Percentiles rank a stretch among this genome's conserved stretches.
phyloP scores from a whole-genome alignment of 1,140 invertebrate genomes.

The Tribolium castaneum region DNA sequence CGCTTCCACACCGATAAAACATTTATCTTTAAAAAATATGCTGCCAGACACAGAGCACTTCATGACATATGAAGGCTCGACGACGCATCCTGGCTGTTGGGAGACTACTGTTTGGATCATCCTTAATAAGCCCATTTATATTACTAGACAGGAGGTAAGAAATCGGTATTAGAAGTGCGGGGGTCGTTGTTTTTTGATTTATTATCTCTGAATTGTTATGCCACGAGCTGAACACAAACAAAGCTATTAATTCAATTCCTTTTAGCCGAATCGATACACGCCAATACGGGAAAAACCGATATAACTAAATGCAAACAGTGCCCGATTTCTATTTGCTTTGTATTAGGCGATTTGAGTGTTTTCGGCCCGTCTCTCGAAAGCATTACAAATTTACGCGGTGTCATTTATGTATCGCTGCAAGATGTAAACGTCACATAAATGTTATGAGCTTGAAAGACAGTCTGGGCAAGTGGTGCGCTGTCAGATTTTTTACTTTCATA shows the following conservation, averaged over 20 bases:
- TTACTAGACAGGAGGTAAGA: slow-evolving; percentile 87
- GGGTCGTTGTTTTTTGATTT: slow-evolving; percentile 25
- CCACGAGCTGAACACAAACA: slow-evolving; percentile 17
- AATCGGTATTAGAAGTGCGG: slow-evolving; percentile 12
- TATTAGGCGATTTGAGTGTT: slow-evolving; percentile 24
- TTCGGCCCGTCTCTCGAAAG: slow-evolving; percentile 5
- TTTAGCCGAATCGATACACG: slow-evolving; percentile 10
- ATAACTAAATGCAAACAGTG: slow-evolving; percentile 25
- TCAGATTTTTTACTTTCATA: slow-evolving; percentile 16
- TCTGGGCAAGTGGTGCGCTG: slow-evolving; percentile 9
- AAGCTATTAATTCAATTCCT: slow-evolving; percentile 36
- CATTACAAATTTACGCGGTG: slow-evolving; percentile 31
- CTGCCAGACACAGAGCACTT: slow-evolving; percentile 90
- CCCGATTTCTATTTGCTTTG: slow-evolving; percentile 12
- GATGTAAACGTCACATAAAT: slow-evolving; percentile 34
- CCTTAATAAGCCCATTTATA: slow-evolving; percentile 96
- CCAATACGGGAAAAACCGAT: background rate
- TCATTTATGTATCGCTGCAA: slow-evolving; percentile 31
- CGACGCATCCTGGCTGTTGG: slow-evolving; percentile 94
- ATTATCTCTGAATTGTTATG: slow-evolving; percentile 27
- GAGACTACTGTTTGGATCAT: slow-evolving; percentile 95
- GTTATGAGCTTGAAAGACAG: slow-evolving; percentile 35
- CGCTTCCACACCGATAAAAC: slow-evolving; percentile 80
- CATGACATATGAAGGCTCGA: slow-evolving; percentile 98
- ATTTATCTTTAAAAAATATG: slow-evolving; percentile 84